Base-by-base conservation (phyloP, 2,888 invertebrate species). In the Morpho deidamia region DNA sequence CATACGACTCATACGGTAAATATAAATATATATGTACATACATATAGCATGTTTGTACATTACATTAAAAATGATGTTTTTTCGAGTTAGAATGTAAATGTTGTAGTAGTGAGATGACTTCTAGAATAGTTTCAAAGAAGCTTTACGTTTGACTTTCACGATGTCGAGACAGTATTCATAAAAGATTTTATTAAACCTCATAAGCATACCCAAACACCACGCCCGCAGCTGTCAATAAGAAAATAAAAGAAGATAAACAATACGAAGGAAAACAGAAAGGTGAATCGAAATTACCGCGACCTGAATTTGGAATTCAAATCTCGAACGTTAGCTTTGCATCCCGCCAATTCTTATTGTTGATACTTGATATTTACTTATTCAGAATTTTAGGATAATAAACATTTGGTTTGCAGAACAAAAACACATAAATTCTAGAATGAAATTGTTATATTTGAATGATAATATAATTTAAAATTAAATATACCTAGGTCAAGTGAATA, bases 271-370 rank as follows among this genome's bases (percentile, higher is more conserved):
- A 84, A 84, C 81, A 76, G 67, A 82, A 81, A 88, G 88, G 87
- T 84, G 83, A 84, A 85, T 78, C 74, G 75, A 75, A 73, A 80
- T 73, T 74, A 78, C 74, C 68, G 72, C 70, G 76, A 75, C 78
- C 76, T 68, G 77, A 78, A 90, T 90, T 90, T 89, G 90, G 85
- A 72, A 90, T 90, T 90, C 90, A 90, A 90, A 90, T 90, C 81
- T 74, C 83, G 87, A 67, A 69, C 78, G 74, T 73, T 78, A 82
- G 81, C 81, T 86, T 76, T 65, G 66, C 74, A 60, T 58, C 52
- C 35, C 41, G 39, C 33, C 46, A 54, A 52, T 46, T 43, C 35
- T 55, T 49, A 45, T n/a, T 45, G 46, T 14, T 45, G 14, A 49
- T 49, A 49, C 48, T 47, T 39, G 40, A 48, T 40, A 47, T 47